A percentile compares a stretch with the other conserved stretches of the same genome.
phyloP scores from a whole-genome alignment of 2,113 vertebrate genomes.

The Siniperca knerii region DNA sequence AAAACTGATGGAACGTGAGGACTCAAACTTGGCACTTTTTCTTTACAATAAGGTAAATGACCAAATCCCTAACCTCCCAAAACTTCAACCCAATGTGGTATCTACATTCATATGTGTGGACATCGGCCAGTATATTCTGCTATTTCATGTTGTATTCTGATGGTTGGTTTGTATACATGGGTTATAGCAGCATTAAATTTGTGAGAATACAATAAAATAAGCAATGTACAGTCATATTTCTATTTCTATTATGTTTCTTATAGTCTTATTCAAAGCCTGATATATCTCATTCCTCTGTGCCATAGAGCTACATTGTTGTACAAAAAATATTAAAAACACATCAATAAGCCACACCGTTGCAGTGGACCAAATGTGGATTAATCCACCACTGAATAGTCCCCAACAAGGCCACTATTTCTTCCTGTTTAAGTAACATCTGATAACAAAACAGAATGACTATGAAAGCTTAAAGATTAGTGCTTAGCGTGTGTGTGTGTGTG shows the following conservation, averaged over 20 bases:
- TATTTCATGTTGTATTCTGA: neutral
- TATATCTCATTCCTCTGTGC: too few relatives aligned
- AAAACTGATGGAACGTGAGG: neutral
- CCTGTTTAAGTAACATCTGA: too few relatives aligned
- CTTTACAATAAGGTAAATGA: neutral
- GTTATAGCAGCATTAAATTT: neutral
- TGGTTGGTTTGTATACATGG: neutral
- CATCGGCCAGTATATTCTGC: neutral
- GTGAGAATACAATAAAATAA: neutral
- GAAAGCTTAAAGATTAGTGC: too few relatives aligned
- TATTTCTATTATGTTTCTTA: neutral
- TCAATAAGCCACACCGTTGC: too few relatives aligned
- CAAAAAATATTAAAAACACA: too few relatives aligned
- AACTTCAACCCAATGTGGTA: neutral
- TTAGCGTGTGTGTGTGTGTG: too few relatives aligned
- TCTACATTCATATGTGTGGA: neutral
- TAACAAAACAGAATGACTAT: too few relatives aligned
- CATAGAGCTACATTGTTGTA: too few relatives aligned
- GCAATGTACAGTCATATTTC: neutral
- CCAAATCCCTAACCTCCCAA: neutral
- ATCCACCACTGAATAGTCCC: too few relatives aligned
- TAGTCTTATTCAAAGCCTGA: too few relatives aligned
- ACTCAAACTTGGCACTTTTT: neutral
- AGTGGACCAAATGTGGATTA: too few relatives aligned
- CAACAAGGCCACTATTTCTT: too few relatives aligned